Evolutionary conservation across 1,140 invertebrate species (phyloP).

Genomic region (Mactra quadrangularis): DNA sequence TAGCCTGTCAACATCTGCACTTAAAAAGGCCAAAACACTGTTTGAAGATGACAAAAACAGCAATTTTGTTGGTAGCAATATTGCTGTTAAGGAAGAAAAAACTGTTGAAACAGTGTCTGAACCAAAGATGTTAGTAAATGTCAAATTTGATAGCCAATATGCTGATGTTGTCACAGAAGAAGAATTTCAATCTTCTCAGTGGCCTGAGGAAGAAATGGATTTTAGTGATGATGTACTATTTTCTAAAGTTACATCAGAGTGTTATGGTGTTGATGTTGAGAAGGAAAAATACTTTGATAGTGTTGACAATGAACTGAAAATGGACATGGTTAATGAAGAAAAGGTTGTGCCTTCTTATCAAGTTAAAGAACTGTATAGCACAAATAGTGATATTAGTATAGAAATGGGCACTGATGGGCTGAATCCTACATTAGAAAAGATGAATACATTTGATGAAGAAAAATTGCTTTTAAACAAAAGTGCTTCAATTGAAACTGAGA

Average conservation of each 20-base stretch:
- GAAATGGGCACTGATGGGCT: not conserved
- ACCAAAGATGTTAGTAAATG: not conserved
- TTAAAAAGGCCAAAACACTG: too few relatives aligned
- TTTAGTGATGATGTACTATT: not conserved
- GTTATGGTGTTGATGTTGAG: not conserved
- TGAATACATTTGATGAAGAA: not conserved
- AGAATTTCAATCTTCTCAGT: constrained; percentile 44
- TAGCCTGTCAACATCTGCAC: too few relatives aligned
- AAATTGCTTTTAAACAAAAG: not conserved
- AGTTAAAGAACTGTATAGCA: not conserved
- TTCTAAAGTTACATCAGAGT: not conserved
- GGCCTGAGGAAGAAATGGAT: constrained; percentile 29
- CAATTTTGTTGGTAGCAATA: too few relatives aligned
- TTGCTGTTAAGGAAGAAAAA: not conserved
- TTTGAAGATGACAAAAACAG: too few relatives aligned
- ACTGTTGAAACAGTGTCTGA: not conserved
- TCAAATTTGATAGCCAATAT: not conserved
- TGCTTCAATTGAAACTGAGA: not conserved
- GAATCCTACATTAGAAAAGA: too few relatives aligned
- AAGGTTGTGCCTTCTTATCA: not conserved
- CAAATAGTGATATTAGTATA: not conserved
- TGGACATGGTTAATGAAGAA: not conserved
- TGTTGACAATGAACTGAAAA: not conserved
- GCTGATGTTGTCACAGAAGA: not conserved
- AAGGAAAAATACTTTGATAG: too few relatives aligned